A percentile compares a stretch with the other conserved stretches of the same genome.
These are phyloP conservation scores for Nymphalis urticae DNA, from an alignment of 2,888 invertebrate genomes.

Conservation along the genomic window DNA sequence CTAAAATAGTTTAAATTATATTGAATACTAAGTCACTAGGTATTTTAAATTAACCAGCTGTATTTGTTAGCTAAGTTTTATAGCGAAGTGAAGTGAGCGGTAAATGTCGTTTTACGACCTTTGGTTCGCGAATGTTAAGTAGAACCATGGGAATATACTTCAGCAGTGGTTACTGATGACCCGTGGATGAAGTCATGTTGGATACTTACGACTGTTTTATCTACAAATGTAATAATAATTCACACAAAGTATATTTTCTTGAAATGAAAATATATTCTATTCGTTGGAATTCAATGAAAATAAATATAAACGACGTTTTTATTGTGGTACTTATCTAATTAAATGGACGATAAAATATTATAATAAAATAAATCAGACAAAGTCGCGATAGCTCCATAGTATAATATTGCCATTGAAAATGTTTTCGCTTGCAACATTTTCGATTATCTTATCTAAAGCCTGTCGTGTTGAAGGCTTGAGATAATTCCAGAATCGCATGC, in stretches of 20 bases:
- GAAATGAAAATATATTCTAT: too few species aligned
- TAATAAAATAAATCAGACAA: background rate
- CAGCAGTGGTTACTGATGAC: constrained; percentile 36
- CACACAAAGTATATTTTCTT: too few species aligned
- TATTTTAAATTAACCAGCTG: background rate
- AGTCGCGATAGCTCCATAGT: background rate
- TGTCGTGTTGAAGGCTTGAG: constrained; percentile 27
- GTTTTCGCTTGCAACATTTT: constrained; percentile 10
- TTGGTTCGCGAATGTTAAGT: constrained; percentile 67
- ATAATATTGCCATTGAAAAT: constrained; percentile 9
- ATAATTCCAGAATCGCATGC: constrained; percentile 13
- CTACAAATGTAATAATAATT: too few species aligned
- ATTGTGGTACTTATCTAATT: background rate
- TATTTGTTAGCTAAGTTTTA: constrained; percentile 11
- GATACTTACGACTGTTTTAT: background rate
- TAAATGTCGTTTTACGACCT: constrained; percentile 55
- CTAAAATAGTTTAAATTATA: background rate
- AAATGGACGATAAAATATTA: background rate
- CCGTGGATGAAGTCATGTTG: constrained; percentile 8
- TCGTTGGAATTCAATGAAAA: too few species aligned
- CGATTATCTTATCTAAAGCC: constrained; percentile 33
- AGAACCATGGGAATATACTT: constrained; percentile 63
- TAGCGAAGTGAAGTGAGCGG: constrained; percentile 41
- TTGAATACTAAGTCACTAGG: constrained; percentile 1
- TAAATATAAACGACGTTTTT: too few species aligned